Conservation (phyloP, 2,797 vertebrate genomes). For the Phoeniculus purpureus region DNA sequence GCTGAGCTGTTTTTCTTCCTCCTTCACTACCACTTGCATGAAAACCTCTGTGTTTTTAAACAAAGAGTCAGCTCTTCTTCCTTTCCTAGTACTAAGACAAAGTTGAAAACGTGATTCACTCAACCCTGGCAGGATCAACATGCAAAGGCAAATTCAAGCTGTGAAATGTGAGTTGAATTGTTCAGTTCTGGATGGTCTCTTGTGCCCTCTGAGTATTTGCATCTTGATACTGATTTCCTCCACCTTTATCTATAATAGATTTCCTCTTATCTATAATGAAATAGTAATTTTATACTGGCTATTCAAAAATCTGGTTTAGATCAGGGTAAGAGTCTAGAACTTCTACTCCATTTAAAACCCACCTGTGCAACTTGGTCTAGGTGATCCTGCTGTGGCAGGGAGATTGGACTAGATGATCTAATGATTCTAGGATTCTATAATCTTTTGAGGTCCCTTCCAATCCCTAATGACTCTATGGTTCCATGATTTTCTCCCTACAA, state of each 20-base stretch:
- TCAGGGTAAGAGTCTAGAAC: not conserved
- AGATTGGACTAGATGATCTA: no score
- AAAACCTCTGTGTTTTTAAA: not conserved
- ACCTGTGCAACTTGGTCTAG: no score
- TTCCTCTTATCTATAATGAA: not conserved
- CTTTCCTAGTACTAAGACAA: not conserved
- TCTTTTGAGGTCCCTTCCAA: no score
- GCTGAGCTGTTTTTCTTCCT: accelerated
- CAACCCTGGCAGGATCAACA: not conserved
- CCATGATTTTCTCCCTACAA: not conserved
- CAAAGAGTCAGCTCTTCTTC: accelerated
- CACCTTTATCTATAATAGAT: not conserved
- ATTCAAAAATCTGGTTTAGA: not conserved
- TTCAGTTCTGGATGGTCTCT: not conserved
- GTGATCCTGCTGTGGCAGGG: no score
- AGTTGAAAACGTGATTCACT: not conserved
- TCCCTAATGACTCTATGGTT: no score
- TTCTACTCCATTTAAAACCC: not conserved
- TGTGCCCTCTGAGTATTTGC: not conserved
- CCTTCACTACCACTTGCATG: not conserved
- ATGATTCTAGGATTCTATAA: no score
- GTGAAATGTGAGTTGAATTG: not conserved
- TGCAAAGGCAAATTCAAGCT: not conserved
- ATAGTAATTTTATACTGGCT: not conserved
- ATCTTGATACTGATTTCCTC: not conserved